Evolutionary conservation across 2,797 vertebrate species (phyloP).

Genomic region (Esox lucius): DNA sequence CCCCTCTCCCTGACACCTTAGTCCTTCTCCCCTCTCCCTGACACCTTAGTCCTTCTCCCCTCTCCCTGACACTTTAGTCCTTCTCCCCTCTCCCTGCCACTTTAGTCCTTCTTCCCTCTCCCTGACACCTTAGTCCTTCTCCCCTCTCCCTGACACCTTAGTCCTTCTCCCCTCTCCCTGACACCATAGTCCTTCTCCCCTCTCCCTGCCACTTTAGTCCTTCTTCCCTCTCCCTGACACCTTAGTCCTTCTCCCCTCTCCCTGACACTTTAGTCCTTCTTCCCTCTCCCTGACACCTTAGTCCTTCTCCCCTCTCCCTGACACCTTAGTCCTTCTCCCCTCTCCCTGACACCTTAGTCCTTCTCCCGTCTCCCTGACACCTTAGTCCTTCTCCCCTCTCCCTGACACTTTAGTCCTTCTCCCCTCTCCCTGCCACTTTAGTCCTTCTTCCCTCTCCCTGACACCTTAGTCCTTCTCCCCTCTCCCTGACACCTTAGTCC

Average conservation of each 20-base stretch:
- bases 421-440: constrained; percentile 59
- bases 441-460: constrained; percentile 35
- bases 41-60: not conserved
- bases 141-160: no score
- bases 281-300: constrained; percentile 45
- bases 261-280: no score
- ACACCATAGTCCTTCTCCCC: no score
- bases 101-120: constrained; percentile 51
- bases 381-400: constrained; percentile 26
- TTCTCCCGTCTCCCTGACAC: no score
- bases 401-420: no score
- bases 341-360: no score
- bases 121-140: no score
- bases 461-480: no score
- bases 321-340: constrained; percentile 48
- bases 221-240: constrained; percentile 41
- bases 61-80: no score
- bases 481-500: no score
- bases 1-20: constrained; percentile 48
- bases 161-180: constrained; percentile 33
- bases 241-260: no score
- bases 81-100: constrained; percentile 45
- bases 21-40: no score
- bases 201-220: constrained; percentile 57
- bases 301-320: constrained; percentile 42